phyloP scores from a whole-genome alignment of 2,113 vertebrate species.

The Alouatta palliata region DNA sequence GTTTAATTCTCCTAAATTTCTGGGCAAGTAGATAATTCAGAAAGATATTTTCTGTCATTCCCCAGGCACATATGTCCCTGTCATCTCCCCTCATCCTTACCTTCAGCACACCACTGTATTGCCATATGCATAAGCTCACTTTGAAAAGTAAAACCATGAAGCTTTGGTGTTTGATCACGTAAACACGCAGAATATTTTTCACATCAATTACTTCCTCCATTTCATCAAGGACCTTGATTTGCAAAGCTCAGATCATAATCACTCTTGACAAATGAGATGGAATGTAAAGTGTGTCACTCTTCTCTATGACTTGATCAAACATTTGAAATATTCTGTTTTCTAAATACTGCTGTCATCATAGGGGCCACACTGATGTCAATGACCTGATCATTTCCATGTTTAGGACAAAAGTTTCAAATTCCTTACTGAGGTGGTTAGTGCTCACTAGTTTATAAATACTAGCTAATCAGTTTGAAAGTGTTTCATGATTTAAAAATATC shows the following conservation, averaged over 20 bases:
- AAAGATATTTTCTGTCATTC: background rate
- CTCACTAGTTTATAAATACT: background rate
- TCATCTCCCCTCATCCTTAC: rapidly evolving
- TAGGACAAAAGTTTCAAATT: background rate
- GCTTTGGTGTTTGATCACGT: background rate
- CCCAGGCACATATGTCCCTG: background rate
- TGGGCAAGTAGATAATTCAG: background rate
- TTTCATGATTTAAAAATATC: background rate
- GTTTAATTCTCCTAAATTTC: background rate
- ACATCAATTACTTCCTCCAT: background rate
- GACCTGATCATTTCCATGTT: background rate
- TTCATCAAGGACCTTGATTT: background rate
- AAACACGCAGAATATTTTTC: background rate
- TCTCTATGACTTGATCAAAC: background rate
- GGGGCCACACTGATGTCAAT: background rate
- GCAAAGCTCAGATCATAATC: background rate
- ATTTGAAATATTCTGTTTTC: background rate
- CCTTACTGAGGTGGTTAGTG: background rate
- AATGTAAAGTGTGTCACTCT: background rate
- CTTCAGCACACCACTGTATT: rapidly evolving
- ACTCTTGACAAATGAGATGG: background rate
- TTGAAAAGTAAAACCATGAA: background rate
- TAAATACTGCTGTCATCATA: background rate
- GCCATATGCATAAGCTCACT: background rate
- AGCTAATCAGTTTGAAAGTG: background rate